phyloP scores from a whole-genome alignment of 2,888 invertebrate genomes.

The Thumatha senex region DNA sequence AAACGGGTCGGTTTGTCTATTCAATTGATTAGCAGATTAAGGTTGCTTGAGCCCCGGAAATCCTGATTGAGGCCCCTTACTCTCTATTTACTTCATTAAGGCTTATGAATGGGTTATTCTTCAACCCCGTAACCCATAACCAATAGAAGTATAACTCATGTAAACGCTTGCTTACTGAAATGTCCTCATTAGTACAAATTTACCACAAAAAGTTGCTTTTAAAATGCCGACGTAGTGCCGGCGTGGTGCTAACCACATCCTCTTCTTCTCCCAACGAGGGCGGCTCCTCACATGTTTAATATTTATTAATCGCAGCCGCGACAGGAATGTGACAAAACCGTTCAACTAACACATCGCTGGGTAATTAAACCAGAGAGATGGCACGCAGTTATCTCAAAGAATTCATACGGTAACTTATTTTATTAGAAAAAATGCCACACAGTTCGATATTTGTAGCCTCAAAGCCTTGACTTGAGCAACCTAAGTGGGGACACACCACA shows the following conservation, averaged over 20 bases:
- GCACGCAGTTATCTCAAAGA: neutral
- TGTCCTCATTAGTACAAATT: slow-evolving; percentile 5
- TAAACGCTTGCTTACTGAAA: neutral
- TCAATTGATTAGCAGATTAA: too few relatives aligned
- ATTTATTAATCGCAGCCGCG: slow-evolving; percentile 30
- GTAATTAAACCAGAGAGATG: slow-evolving; percentile 3
- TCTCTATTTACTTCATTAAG: too few relatives aligned
- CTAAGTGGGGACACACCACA: too few relatives aligned
- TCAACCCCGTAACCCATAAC: neutral
- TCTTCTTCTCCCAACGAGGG: slow-evolving; percentile 3
- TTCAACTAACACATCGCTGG: slow-evolving; percentile 2
- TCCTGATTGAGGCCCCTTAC: too few relatives aligned
- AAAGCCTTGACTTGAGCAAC: too few relatives aligned
- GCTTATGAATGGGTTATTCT: too few relatives aligned
- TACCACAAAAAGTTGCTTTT: neutral
- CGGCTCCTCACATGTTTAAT: slow-evolving; percentile 29
- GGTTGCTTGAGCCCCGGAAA: too few relatives aligned
- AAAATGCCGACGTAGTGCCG: neutral
- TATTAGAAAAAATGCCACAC: neutral
- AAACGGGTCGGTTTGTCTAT: too few relatives aligned
- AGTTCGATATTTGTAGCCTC: neutral
- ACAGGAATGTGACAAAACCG: slow-evolving; percentile 21
- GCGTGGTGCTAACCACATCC: slow-evolving; percentile 23
- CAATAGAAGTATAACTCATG: neutral
- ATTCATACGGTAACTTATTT: neutral